These are phyloP conservation scores for Tinea trinotella DNA, from an alignment of 2,888 invertebrate species.

Conservation along the genomic window DNA sequence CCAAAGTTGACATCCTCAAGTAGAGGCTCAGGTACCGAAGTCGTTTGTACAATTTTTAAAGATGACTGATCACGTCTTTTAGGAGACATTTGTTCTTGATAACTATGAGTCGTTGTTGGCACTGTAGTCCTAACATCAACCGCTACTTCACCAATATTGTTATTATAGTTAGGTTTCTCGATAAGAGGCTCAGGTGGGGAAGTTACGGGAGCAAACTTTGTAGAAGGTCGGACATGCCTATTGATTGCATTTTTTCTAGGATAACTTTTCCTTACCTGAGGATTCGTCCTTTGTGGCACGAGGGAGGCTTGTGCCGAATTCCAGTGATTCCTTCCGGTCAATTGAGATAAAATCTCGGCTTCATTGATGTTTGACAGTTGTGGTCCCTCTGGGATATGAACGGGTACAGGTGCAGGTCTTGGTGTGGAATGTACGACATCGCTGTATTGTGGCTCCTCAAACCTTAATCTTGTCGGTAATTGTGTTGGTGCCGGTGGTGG, in stretches of 20 bases:
- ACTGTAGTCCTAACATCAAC: no score
- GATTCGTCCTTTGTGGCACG: not conserved
- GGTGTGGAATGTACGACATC: not conserved
- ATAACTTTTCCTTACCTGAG: not conserved
- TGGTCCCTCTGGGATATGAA: constrained; percentile 4
- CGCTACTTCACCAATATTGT: no score
- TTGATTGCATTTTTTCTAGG: not conserved
- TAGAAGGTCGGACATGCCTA: not conserved
- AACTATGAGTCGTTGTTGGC: no score
- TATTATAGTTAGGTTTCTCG: not conserved
- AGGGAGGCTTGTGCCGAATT: no score
- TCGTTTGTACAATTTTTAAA: not conserved
- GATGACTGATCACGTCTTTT: not conserved
- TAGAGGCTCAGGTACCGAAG: not conserved
- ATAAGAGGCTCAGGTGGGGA: not conserved
- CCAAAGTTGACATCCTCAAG: not conserved
- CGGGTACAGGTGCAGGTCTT: not conserved
- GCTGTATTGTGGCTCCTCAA: not conserved
- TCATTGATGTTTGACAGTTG: not conserved
- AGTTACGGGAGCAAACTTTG: not conserved
- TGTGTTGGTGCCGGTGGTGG: constrained; percentile 21
- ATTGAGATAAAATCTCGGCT: not conserved
- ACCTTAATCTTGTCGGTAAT: not conserved
- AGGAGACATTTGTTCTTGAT: not conserved
- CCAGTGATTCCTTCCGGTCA: not conserved